Base-by-base conservation (phyloP, 2,888 invertebrate genomes). In the Tribolium freemani region DNA sequence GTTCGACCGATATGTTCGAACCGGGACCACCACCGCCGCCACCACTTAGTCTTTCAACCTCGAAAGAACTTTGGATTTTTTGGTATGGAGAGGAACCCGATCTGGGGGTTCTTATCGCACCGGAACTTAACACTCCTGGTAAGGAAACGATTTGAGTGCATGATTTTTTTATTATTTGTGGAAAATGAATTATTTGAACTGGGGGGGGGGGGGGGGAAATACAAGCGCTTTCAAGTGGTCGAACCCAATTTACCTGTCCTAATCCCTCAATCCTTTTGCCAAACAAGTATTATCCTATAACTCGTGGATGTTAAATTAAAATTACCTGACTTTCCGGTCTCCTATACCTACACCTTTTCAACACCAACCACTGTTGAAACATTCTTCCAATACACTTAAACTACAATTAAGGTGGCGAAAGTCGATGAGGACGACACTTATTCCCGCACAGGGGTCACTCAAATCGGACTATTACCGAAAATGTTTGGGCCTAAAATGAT, bases 71-170 rank as follows among this genome's bases (percentile, higher is more conserved):
- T 75, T 99, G 99, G 99, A 95, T 99, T 87, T 99, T 99, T 90
- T 99, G 99, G 99, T 99, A 99, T 89, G 98, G 98, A 84, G 97
- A 98, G 87, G 96, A 97, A 87, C 97, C 97, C 69, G 96, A 96
- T 88, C 91, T 97, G 77, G 91, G 91, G 83, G 93, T 93, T 73
- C 90, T 96, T 83, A 93, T 96, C 80, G 93, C 94, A 73, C 92
- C 93, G 9, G 96, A 97, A 85, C 91, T 97, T 78, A 92, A 95
- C 84, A 90, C 91, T 77, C 91, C 92, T 86, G 96, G 97, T 97
- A 88, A 93, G 94, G 50, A 1, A 21, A 10, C 26, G 26, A n/a
- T 0, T 38, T 8, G n/a, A 38, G 38, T 38, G n/a, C 38, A 38
- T 38, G 8, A 3, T 26, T 26, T 3, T 3, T 1, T 26, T 26